Base-by-base conservation (phyloP, 2,113 vertebrate genomes). In the Cephalopholis sonnerati region DNA sequence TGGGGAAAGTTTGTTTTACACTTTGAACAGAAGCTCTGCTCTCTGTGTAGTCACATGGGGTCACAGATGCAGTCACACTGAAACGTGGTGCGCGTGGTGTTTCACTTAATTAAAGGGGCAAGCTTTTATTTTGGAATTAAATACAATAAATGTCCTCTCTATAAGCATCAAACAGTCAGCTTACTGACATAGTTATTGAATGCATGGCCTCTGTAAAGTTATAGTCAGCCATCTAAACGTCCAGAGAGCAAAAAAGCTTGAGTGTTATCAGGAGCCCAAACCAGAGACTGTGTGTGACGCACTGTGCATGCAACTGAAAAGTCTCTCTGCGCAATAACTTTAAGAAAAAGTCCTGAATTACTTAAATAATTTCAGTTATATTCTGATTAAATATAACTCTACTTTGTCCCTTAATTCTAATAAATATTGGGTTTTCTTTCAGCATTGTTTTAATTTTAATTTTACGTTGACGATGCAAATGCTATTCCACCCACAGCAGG, bases 1-100 rank as follows among this genome's bases (percentile, higher is more conserved):
- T 27, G 66, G 20, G 46, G n/a, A 41, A 67, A 44, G 27, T 54
- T 83, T 72, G 58, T 66, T 83, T 65, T n/a, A 55, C 68, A 62
- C 79, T 1, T 64, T 32, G 5, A 64, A 58, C 71, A 79, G 48
- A 68, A 74, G 63, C 16, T 53, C 54, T 44, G 59, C 58, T 32
- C n/a, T 51, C 29, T 13, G 25, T 41, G 53, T 44, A 82, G 17
- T 39, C 75, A 41, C 9, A 2, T 32, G 54, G 11, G 29, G n/a
- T 15, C 58, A 44, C 44, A 22, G 29, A 54, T 20, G 4, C 17
- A 15, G 27, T 22, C n/a, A n/a, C n/a, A n/a, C n/a, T n/a, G n/a
- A n/a, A n/a, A n/a, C n/a, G n/a, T n/a, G n/a, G n/a, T 7, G 22
- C 27, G 3, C 11, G 27, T 64, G 69, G 16, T 15, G 36, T 41